phyloP scores from a whole-genome alignment of 2,797 vertebrate species.

The Toxotes lorentzi region DNA sequence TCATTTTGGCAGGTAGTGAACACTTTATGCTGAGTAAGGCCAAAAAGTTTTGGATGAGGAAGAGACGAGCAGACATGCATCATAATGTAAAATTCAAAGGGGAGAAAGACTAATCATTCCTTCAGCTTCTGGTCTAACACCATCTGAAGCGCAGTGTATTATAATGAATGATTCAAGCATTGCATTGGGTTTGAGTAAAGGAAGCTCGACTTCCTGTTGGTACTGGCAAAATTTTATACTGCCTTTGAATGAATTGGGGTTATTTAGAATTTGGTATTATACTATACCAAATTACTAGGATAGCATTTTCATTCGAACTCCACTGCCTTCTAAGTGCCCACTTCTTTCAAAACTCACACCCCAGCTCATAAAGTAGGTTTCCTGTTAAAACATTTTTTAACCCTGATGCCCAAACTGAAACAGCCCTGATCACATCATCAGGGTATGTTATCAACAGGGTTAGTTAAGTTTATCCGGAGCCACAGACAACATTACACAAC shows the following conservation, averaged over 20 bases:
- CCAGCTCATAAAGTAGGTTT: neutral
- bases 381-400: neutral
- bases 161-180: conserved; percentile 30
- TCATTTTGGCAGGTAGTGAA: conserved; percentile 48
- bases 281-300: neutral
- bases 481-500: neutral
- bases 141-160: conserved; percentile 29
- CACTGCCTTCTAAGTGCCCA: neutral
- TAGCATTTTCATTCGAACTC: neutral
- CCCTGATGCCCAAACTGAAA: too few relatives aligned
- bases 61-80: conserved; percentile 50
- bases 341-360: neutral
- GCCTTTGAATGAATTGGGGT: neutral
- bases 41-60: conserved; percentile 56
- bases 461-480: neutral
- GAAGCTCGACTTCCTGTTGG: neutral
- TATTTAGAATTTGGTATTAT: neutral
- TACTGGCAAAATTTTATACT: conserved; percentile 1
- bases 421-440: neutral
- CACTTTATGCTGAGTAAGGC: conserved; percentile 61
- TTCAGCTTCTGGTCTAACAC: conserved; percentile 30
- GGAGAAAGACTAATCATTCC: conserved; percentile 36
- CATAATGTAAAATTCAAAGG: conserved; percentile 47
- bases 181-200: conserved; percentile 23
- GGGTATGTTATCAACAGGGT: neutral